A percentile compares a stretch with the other conserved stretches of the same genome.
phyloP scores from a whole-genome alignment of 2,888 invertebrate species.

The Chloromyia formosa region DNA sequence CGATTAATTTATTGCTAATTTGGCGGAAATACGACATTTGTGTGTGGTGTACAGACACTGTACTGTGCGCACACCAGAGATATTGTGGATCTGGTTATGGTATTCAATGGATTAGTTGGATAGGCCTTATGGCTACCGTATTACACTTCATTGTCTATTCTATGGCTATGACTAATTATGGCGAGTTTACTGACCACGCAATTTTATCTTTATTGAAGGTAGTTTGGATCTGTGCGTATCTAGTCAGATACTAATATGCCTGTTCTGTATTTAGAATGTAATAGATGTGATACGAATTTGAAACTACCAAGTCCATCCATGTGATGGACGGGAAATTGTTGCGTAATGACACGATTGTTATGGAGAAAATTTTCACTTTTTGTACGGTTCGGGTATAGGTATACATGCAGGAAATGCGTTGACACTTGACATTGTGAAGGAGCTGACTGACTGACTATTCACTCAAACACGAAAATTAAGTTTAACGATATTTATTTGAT shows the following conservation, averaged over 20 bases:
- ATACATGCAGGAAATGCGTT: constrained; percentile 9
- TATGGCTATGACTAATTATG: constrained; percentile 16
- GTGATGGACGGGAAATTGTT: constrained; percentile 18
- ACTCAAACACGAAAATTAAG: no score
- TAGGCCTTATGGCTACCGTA: no score
- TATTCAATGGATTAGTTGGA: no score
- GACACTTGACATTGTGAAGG: background rate
- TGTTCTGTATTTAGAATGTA: background rate
- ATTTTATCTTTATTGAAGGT: background rate
- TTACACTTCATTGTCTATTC: no score
- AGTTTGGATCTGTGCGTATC: background rate
- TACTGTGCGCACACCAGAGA: background rate
- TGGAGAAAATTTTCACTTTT: constrained; percentile 22
- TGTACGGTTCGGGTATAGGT: background rate
- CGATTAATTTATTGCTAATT: constrained; percentile 36
- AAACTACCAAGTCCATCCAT: background rate
- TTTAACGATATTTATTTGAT: no score
- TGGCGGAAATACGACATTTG: constrained; percentile 20
- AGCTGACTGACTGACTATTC: no score
- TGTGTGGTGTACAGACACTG: background rate
- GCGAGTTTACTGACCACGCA: constrained; percentile 15
- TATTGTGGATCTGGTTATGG: background rate
- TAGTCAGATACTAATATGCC: background rate
- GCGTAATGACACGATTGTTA: background rate
- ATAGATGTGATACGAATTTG: constrained; percentile 2